phyloP scores from a whole-genome alignment of 2,797 vertebrate species.

The Holocentrus rufus region DNA sequence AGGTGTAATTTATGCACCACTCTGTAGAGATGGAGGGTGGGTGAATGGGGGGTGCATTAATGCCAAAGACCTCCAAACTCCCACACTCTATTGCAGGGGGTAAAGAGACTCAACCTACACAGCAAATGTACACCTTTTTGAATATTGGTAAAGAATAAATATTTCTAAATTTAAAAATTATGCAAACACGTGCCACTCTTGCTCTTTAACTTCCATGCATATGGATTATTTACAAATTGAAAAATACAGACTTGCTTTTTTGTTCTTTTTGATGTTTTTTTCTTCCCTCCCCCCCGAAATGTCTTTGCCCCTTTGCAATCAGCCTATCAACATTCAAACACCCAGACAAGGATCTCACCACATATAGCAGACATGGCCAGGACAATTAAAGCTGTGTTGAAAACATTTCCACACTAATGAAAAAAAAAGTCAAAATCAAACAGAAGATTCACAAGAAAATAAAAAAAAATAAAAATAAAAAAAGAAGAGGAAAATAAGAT shows the following conservation, averaged over 20 bases:
- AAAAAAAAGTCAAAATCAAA: conserved; percentile 81
- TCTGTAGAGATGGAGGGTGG: conserved; percentile 60
- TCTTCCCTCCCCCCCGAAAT: conserved; percentile 84
- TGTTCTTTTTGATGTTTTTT: conserved; percentile 76
- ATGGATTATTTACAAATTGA: conserved; percentile 99
- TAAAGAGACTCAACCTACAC: conserved; percentile 87
- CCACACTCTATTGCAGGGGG: conserved; percentile 59
- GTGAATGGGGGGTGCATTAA: conserved; percentile 63
- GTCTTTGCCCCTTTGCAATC: conserved; percentile 83
- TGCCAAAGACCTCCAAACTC: conserved; percentile 71
- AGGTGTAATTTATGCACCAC: conserved; percentile 63
- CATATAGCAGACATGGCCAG: conserved; percentile 80
- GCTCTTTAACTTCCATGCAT: conserved; percentile 96
- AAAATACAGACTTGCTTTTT: conserved; percentile 95
- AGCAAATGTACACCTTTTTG: conserved; percentile 91
- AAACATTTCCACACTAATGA: conserved; percentile 85
- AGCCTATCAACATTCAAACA: conserved; percentile 87
- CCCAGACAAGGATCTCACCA: conserved; percentile 76
- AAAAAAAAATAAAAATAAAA: conserved; percentile 73
- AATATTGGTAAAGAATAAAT: conserved; percentile 99
- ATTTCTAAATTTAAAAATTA: conserved; percentile 97
- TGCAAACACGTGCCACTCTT: conserved; percentile 99
- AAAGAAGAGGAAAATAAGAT: conserved; percentile 76
- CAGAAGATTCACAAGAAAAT: conserved; percentile 83
- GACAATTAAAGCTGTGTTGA: conserved; percentile 92